Evolutionary conservation across 2,797 vertebrate species (phyloP).

Genomic region (Notolabrus celidotus): DNA sequence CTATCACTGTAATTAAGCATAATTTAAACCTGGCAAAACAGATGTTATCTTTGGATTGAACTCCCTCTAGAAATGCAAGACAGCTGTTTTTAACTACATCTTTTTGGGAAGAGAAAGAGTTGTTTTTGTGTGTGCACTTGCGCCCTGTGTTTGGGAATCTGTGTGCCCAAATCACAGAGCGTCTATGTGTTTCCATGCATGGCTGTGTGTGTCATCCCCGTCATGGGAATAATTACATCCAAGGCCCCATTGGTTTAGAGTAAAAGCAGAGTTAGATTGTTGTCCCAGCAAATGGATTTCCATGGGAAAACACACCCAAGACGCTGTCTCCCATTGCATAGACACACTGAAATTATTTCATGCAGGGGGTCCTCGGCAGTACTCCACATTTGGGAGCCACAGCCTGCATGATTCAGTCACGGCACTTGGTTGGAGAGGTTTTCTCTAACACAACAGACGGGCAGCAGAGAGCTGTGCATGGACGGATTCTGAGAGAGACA

Average conservation of each 20-base stretch:
- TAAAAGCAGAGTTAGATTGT: conserved; percentile 58
- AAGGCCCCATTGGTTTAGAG: conserved; percentile 39
- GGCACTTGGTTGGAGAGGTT: conserved; percentile 44
- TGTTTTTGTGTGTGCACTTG: too few species aligned
- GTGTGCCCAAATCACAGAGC: background rate
- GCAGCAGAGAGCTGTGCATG: conserved; percentile 54
- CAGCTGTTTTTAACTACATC: too few species aligned
- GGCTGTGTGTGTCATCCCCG: conserved; percentile 50
- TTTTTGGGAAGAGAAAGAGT: background rate
- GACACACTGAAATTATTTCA: conserved; percentile 50
- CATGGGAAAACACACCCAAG: conserved; percentile 53
- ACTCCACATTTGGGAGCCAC: conserved; percentile 43
- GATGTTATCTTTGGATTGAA: too few species aligned
- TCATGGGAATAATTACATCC: conserved; percentile 61
- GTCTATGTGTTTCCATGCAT: conserved; percentile 35
- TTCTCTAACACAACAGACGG: conserved; percentile 72
- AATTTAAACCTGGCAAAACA: too few species aligned
- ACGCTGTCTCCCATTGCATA: conserved; percentile 30
- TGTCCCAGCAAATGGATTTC: conserved; percentile 64
- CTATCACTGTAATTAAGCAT: too few species aligned
- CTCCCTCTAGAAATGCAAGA: too few species aligned
- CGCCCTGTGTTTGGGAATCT: conserved; percentile 6
- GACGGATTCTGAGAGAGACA: conserved; percentile 34
- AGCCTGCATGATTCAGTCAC: conserved; percentile 57
- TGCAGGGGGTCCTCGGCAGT: conserved; percentile 48